phyloP scores from a whole-genome alignment of 1,140 invertebrate species.

The Latrodectus geometricus region DNA sequence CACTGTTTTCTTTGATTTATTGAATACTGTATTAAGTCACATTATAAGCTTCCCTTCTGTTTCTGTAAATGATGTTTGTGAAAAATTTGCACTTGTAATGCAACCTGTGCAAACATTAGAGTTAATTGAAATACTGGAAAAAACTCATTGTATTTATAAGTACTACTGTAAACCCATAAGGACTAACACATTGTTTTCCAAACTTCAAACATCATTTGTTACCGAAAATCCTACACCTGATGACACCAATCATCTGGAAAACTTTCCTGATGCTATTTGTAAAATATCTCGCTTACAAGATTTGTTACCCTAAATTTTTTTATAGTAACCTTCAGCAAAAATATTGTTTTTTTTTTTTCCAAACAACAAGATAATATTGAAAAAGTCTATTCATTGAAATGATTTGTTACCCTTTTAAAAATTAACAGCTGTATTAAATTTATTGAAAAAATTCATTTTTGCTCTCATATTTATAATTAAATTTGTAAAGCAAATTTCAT shows the following conservation, averaged over 20 bases:
- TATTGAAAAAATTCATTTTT: too few species aligned
- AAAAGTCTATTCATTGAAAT: too few species aligned
- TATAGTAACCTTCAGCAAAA: too few species aligned
- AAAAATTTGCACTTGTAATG: slow-evolving; percentile 65
- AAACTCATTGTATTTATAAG: slow-evolving; percentile 68
- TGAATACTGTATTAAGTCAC: slow-evolving; percentile 35
- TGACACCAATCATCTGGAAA: slow-evolving; percentile 34
- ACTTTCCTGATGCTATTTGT: slow-evolving; percentile 36
- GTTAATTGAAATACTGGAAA: slow-evolving; percentile 70
- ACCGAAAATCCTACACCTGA: slow-evolving; percentile 10
- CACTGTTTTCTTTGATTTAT: slow-evolving; percentile 71
- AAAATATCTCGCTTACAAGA: slow-evolving; percentile 24
- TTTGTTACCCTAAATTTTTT: neutral
- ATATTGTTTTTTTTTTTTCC: too few species aligned
- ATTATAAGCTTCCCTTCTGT: slow-evolving; percentile 72
- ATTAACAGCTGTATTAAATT: too few species aligned
- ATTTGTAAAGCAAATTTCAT: too few species aligned
- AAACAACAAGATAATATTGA: too few species aligned
- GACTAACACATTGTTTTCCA: slow-evolving; percentile 22
- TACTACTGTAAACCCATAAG: slow-evolving; percentile 23
- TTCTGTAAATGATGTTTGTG: slow-evolving; percentile 62
- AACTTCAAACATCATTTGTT: neutral
- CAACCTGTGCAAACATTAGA: slow-evolving; percentile 68
- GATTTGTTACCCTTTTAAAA: too few species aligned
- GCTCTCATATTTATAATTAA: too few species aligned